Base-by-base conservation (phyloP, 2,888 invertebrate species). In the Reticulitermes lucifugus region DNA sequence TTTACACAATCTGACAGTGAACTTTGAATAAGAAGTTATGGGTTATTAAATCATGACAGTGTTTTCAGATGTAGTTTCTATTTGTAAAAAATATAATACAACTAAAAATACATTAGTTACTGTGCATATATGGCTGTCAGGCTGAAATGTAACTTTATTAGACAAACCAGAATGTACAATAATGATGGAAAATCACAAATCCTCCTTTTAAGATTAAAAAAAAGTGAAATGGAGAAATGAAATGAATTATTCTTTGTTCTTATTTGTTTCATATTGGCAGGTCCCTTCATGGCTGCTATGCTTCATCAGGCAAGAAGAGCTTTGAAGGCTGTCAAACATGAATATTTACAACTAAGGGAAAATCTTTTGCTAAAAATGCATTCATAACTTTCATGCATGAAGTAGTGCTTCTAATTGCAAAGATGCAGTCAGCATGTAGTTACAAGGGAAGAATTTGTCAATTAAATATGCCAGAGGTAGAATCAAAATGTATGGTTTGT, bases 101-200 rank as follows among this genome's bases (percentile, higher is more conserved):
- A 65, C 25, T 18, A 65, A 10, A n/a, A 25, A 65, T n/a, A 65
- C 25, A n/a, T 7, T 65, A n/a, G 14, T 65, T 65, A 2, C n/a
- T 25, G n/a, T 65, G 25, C 9, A 9, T 25, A 65, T 65, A 18
- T 25, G n/a, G 25, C 25, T n/a, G 9, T 65, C n/a, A 65, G 55
- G 14, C 14, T 55, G 55, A 55, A 18, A 5, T 25, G 65, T 65
- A 65, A 65, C 65, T n/a, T 65, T 25, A 25, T 5, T 25, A 25
- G 65, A n/a, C 65, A 25, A 65, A 46, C n/a, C 22, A 46, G 77
- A 73, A 77, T 77, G 10, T 41, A 35, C 35, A 77, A 77, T 77
- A 46, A 77, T 77, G 77, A 77, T 77, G 77, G 77, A 77, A 77
- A 77, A 77, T 77, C 77, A 77, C 46, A 77, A 25, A 12, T 65